These are phyloP conservation scores for Nomada ferruginata DNA, from an alignment of 2,888 invertebrate species.

Conservation along the genomic window DNA sequence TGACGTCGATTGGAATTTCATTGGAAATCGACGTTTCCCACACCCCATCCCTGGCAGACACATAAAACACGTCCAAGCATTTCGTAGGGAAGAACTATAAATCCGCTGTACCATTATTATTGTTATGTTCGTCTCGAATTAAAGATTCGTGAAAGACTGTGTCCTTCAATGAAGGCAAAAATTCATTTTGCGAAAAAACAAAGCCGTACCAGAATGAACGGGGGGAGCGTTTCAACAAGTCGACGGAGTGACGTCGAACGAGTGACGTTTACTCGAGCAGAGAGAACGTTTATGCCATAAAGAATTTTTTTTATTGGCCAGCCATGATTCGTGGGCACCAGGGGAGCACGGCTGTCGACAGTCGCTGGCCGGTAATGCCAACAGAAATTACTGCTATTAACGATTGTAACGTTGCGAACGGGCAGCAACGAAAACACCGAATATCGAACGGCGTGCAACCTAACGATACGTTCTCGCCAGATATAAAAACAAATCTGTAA, in stretches of 20 bases:
- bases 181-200: neutral
- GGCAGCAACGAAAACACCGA: slow-evolving; percentile 60
- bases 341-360: slow-evolving; percentile 59
- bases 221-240: neutral
- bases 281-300: slow-evolving; percentile 63
- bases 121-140: neutral
- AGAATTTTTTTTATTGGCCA: slow-evolving; percentile 63
- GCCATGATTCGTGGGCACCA: slow-evolving; percentile 62
- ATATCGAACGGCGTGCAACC: slow-evolving; percentile 61
- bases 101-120: neutral
- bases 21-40: slow-evolving; percentile 49
- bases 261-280: slow-evolving; percentile 52
- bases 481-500: slow-evolving; percentile 67
- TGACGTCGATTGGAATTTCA: slow-evolving; percentile 37
- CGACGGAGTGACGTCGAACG: slow-evolving; percentile 12
- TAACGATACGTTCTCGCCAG: slow-evolving; percentile 62
- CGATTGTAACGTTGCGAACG: slow-evolving; percentile 70
- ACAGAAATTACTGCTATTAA: slow-evolving; percentile 71
- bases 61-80: neutral
- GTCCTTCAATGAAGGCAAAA: neutral
- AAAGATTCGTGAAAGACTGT: neutral
- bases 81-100: neutral
- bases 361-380: slow-evolving; percentile 58
- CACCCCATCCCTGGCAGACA: slow-evolving; percentile 7
- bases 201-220: neutral